Evolutionary conservation across 2,888 invertebrate species (phyloP), one percentile per base, ranked within the genome.

Genomic region (Eupsilia transversa): DNA sequence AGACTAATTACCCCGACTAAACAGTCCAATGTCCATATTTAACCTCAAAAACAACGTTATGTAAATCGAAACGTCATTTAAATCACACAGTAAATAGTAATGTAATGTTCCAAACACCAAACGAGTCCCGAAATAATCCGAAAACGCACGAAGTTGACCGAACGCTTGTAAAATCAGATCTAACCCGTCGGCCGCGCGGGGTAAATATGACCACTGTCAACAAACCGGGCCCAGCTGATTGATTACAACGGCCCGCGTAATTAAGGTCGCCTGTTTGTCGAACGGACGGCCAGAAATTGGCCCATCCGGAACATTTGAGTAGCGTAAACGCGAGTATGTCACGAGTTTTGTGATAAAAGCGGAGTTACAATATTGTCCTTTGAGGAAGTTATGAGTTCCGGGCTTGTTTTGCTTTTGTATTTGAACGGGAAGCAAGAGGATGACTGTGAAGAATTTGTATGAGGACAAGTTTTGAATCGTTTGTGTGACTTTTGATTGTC

Each of bases 191-290:
- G 71, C 76, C 49, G 80, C 74, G 81, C 78, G 64, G 59, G 80
- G 87, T 87, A 87, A 89, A 88, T 87, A 88, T 87, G 82, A 79
- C 70, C 77, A 80, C 54, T 69, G 87, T 88, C 89, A 90, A 90
- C 89, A 89, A 76, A 84, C 75, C 69, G 69, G 72, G 69, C 69
- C 66, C 80, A 83, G 70, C 88, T 88, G 92, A 92, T 90, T 91
- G 91, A 92, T 92, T 90, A 90, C 90, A 85, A 80, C 79, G 80
- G 84, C 52, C 70, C 82, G 46, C 56, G 89, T 91, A 91, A 92
- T 92, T 92, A 91, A 91, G 90, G 89, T 82, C 88, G 84, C 66
- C 60, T 89, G 89, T 90, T 90, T 88, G 88, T 78, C 63, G 82
- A 84, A 81, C 82, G 85, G 82, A 73, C 77, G 78, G 78, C 77